phyloP scores from a whole-genome alignment of 2,888 invertebrate genomes.

The Timandra comae region DNA sequence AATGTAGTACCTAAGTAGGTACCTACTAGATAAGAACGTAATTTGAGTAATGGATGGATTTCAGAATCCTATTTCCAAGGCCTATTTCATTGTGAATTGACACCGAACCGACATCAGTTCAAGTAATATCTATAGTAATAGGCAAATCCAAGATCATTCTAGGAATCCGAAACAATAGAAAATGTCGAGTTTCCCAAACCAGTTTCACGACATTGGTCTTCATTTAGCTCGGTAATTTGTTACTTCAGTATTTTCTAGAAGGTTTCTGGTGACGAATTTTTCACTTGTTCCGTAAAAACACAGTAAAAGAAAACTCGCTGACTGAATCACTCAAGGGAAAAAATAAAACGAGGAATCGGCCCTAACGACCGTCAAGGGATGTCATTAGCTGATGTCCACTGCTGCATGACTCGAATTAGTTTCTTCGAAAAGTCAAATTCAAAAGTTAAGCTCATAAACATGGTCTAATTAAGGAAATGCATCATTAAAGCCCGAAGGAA shows the following conservation, averaged over 20 bases:
- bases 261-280: slow-evolving; percentile 27
- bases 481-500: background rate
- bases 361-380: slow-evolving; percentile 62
- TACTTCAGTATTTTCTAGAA: background rate
- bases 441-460: background rate
- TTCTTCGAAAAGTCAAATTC: slow-evolving; percentile 3
- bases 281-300: slow-evolving; percentile 33
- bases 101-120: too few species aligned
- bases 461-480: too few species aligned
- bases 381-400: slow-evolving; percentile 62
- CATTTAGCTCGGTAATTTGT: slow-evolving; percentile 15
- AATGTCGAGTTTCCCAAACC: too few species aligned
- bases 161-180: too few species aligned
- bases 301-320: slow-evolving; percentile 45
- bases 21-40: too few species aligned
- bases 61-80: too few species aligned
- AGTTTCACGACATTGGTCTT: too few species aligned
- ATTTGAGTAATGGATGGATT: too few species aligned
- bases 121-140: too few species aligned
- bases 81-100: too few species aligned
- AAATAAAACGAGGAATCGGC: slow-evolving; percentile 55
- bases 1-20: too few species aligned
- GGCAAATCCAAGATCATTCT: too few species aligned
- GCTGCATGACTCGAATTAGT: slow-evolving; percentile 54
- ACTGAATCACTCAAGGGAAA: slow-evolving; percentile 59